Evolutionary conservation across 1,140 invertebrate genomes (phyloP), one percentile per base, ranked within the genome.

Genomic region (Rhopalosiphum maidis): DNA sequence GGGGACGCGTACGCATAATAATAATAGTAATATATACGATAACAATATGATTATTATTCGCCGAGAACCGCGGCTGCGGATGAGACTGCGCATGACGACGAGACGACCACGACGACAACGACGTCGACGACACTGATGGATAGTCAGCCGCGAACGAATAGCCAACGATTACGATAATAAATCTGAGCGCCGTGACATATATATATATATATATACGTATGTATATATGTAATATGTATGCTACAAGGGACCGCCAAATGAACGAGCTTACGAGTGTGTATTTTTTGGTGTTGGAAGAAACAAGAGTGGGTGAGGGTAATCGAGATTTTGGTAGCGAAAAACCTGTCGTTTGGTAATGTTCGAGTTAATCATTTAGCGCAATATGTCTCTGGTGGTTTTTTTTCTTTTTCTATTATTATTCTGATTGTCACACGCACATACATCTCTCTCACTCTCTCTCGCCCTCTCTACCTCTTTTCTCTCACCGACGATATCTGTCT

Each of bases 151-250:
- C 54, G 35, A 90, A 90, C 89, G 89, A 68, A 90, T 90, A 77
- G 55, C 90, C 37, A 48, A 77, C 90, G 90, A 91, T 77, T 77
- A 82, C 90, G 30, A 48, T 91, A 77, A 91, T 91, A 91, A 91
- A 91, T 91, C 41, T 35, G 25, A 4, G 55, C 48, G 22, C 51
- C 11, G 51, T 21, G 46, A 37, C 37, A 90, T 41, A 88, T 87
- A 15, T 87, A 87, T 48, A 35, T 2, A 88, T 25, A 25, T n/a
- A 88, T 46, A 15, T 86, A 23, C 46, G 41, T 41, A 88, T 87
- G 30, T 87, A 87, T 48, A 35, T 2, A 88, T 25, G 43, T n/a
- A 88, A 48, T 88, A 48, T 11, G 46, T 51, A 77, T n/a, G 48
- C 48, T 15, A 51, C 48, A 51, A 51, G 60, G 60, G 5, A 15